Conservation (phyloP, 2,797 vertebrate genomes). For the Acanthurus tractus region DNA sequence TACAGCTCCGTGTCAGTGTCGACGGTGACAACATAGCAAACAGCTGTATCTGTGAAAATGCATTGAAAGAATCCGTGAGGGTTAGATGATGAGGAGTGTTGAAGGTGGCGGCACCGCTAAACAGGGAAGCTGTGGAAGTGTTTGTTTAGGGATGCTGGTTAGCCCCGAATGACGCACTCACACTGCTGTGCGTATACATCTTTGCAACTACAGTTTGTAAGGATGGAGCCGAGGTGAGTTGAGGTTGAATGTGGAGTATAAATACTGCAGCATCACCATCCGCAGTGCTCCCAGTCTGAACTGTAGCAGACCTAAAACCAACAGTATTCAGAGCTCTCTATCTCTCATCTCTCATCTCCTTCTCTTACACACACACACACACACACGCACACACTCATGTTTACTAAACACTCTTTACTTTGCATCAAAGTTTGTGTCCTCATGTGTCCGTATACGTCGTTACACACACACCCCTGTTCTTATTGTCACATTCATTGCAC, state of each 20-base stretch:
- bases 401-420: slow-evolving; percentile 23
- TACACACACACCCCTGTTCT: neutral
- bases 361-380: slow-evolving; percentile 5
- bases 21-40: slow-evolving; percentile 41
- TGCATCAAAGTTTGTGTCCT: slow-evolving; percentile 28
- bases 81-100: slow-evolving; percentile 1
- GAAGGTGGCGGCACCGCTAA: slow-evolving; percentile 14
- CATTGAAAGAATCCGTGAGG: slow-evolving; percentile 9
- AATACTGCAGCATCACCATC: slow-evolving; percentile 81
- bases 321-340: slow-evolving; percentile 46
- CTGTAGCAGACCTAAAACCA: slow-evolving; percentile 68
- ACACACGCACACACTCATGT: slow-evolving; percentile 29
- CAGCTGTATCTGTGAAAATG: slow-evolving; percentile 14
- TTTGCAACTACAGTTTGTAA: slow-evolving; percentile 50
- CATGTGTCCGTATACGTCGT: neutral
- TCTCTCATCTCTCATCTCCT: slow-evolving; percentile 42
- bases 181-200: slow-evolving; percentile 44
- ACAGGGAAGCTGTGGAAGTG: slow-evolving; percentile 1
- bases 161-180: slow-evolving; percentile 45
- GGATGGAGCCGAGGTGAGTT: slow-evolving; percentile 70
- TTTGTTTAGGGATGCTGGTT: slow-evolving; percentile 38
- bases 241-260: slow-evolving; percentile 75
- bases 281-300: slow-evolving; percentile 79
- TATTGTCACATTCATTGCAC: slow-evolving; percentile 25
- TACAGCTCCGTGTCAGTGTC: slow-evolving; percentile 33